Percentiles rank a stretch among this genome's conserved stretches.
Evolutionary conservation across 2,797 vertebrate species (phyloP).

Genomic region (Takifugu ocellatus): DNA sequence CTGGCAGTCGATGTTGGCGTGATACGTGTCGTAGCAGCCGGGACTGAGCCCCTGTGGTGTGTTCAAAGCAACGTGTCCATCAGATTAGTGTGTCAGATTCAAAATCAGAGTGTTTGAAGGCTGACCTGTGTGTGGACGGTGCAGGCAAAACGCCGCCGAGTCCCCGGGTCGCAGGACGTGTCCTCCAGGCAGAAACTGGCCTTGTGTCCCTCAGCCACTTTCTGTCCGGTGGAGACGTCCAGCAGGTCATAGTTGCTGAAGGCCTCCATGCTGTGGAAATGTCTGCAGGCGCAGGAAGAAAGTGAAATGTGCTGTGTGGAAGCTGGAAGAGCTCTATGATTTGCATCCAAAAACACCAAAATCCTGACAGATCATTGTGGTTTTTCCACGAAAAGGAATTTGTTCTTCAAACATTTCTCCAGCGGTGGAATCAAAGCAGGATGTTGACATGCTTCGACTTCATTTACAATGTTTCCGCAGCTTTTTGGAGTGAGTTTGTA

Average conservation of each 20-base stretch:
- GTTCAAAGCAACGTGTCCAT: too few relatives aligned
- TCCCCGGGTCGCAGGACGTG: conserved; percentile 76
- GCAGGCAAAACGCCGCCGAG: conserved; percentile 78
- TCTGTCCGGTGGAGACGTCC: conserved; percentile 66
- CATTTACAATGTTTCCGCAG: too few relatives aligned
- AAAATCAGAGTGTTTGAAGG: not conserved
- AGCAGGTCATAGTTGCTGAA: conserved; percentile 82
- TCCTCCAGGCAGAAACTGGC: conserved; percentile 85
- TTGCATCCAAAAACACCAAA: too few relatives aligned
- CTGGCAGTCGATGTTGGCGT: conserved; percentile 85
- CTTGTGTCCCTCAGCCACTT: conserved; percentile 83
- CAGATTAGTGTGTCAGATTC: not conserved
- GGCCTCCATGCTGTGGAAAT: conserved; percentile 85
- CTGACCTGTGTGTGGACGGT: conserved; percentile 77
- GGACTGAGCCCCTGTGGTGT: conserved; percentile 79
- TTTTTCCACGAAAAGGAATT: too few relatives aligned
- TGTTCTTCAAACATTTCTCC: too few relatives aligned
- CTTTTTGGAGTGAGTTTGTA: too few relatives aligned
- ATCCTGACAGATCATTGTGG: too few relatives aligned
- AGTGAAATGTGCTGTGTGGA: too few relatives aligned
- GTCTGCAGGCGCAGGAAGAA: conserved; percentile 50
- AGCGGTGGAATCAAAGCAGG: too few relatives aligned
- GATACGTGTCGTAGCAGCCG: conserved; percentile 83
- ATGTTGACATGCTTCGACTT: too few relatives aligned
- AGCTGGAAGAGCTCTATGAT: too few relatives aligned